Conservation (phyloP, 1,140 invertebrate genomes). For the Pseudobourletiella spinata region DNA sequence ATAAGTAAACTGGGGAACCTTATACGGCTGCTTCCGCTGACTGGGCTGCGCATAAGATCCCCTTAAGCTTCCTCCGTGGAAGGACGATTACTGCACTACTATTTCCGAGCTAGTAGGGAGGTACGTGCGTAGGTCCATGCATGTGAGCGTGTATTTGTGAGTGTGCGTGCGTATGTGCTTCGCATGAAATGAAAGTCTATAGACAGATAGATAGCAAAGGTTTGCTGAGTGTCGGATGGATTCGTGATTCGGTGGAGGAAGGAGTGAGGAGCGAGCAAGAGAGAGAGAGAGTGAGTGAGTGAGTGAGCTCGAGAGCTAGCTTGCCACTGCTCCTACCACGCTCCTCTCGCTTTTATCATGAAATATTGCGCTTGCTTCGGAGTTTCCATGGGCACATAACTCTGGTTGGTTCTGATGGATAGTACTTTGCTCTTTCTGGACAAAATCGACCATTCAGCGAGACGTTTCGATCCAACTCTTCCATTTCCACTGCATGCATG, state of each 20-base stretch:
- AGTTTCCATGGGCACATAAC: constrained; percentile 34
- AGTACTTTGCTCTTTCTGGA: constrained; percentile 31
- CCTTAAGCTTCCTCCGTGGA: too few relatives aligned
- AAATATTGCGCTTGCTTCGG: constrained; percentile 35
- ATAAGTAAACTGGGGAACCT: too few relatives aligned
- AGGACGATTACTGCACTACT: too few relatives aligned
- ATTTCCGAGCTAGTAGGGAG: not conserved
- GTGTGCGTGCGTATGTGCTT: not conserved
- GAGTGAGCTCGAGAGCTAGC: too few relatives aligned
- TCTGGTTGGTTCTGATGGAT: constrained; percentile 36
- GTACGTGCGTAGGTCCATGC: not conserved
- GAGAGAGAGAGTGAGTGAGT: constrained; percentile 24
- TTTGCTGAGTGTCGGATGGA: constrained; percentile 24
- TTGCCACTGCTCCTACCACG: constrained; percentile 15
- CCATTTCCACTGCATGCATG: constrained; percentile 11
- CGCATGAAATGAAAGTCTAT: not conserved
- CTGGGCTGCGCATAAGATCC: too few relatives aligned
- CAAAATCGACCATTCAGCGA: constrained; percentile 34
- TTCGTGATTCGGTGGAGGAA: constrained; percentile 26
- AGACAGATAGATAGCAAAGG: constrained; percentile 8
- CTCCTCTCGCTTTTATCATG: constrained; percentile 27
- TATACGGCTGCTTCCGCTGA: too few relatives aligned
- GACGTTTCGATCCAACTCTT: constrained; percentile 28
- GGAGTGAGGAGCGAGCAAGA: constrained; percentile 22
- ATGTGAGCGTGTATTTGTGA: not conserved